Base-by-base conservation (phyloP, 1,140 invertebrate species). In the Heliconius himera region DNA sequence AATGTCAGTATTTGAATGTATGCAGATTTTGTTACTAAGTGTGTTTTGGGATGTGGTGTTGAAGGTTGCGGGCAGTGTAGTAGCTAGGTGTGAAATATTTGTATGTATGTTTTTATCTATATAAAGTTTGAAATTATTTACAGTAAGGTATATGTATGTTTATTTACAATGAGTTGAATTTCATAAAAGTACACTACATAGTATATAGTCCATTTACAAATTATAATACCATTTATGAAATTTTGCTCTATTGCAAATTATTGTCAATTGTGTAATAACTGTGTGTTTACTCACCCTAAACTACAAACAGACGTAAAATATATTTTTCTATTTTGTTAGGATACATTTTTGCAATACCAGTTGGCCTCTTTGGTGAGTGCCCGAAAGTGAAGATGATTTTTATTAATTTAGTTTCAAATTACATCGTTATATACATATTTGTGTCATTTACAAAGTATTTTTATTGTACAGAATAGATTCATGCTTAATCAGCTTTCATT, bases 311-410 rank as follows among this genome's bases (percentile, higher is more conserved):
- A 86, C 83, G 49, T 88, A 88, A 88, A 88, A 84, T 86, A 85
- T 88, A 80, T 92, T 89, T 93, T 89, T 93, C 85, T 91, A 91
- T 93, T 90, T 87, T 85, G 89, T 89, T 92, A 94, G 93, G 93
- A 93, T 90, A 88, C 91, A 82, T 94, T 88, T 93, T 93, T 93
- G 89, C 91, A 93, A 91, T 91, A 90, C 89, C 93, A 92, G 92
- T 87, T 93, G 90, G 92, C 91, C 91, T 91, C 90, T 79, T 89
- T 93, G 92, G 93, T 94, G 93, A 94, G 93, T 94, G 90, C 88
- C 87, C 80, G 83, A 84, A 56, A 74, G 41, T 74, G 22, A 82
- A 60, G 72, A 73, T 73, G 56, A 77, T 60, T 81, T 77, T 76
- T 73, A 77, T 82, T 22, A 72, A 81, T 82, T 89, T 88, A 84